Evolutionary conservation across 64 coral and sea anemone species (phyloP).

Genomic region (Cladopsammia gracilis): DNA sequence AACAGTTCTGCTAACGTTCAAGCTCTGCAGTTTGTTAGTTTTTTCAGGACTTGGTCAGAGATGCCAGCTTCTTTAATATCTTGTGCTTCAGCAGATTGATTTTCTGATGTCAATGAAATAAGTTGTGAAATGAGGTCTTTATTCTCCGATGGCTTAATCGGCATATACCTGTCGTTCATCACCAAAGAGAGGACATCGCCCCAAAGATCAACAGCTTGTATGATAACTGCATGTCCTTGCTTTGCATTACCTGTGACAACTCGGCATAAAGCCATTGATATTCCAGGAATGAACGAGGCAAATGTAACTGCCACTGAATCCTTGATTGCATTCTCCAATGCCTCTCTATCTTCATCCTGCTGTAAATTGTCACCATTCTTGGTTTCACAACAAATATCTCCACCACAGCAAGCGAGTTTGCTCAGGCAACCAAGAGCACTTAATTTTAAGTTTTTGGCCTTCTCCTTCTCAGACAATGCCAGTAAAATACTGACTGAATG

Average conservation of each 20-base stretch:
- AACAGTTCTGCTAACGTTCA: slow-evolving; percentile 46
- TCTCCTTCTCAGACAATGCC: slow-evolving; percentile 67
- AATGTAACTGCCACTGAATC: slow-evolving; percentile 64
- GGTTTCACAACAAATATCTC: neutral
- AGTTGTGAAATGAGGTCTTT: slow-evolving; percentile 67
- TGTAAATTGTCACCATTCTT: neutral
- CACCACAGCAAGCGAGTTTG: slow-evolving; percentile 60
- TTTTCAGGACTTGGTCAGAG: slow-evolving; percentile 32
- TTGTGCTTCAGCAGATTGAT: neutral
- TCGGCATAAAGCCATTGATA: slow-evolving; percentile 79
- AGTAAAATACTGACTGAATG: slow-evolving; percentile 76
- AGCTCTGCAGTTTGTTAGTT: slow-evolving; percentile 19
- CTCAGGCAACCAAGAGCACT: slow-evolving; percentile 73
- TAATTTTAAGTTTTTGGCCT: slow-evolving; percentile 75
- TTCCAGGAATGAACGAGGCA: slow-evolving; percentile 93
- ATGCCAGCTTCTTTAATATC: slow-evolving; percentile 5
- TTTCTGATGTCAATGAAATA: slow-evolving; percentile 25
- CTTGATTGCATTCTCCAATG: slow-evolving; percentile 57
- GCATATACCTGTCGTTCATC: slow-evolving; percentile 78
- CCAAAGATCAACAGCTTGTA: slow-evolving; percentile 62
- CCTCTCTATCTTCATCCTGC: slow-evolving; percentile 25
- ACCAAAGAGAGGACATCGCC: slow-evolving; percentile 73
- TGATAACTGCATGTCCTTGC: slow-evolving; percentile 73
- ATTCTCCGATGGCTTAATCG: slow-evolving; percentile 15
- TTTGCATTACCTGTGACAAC: slow-evolving; percentile 61